Percentiles rank a stretch among this genome's conserved stretches.
Conservation (phyloP, 2,113 vertebrate genomes). For the Sinocyclocheilus rhinocerous region DNA sequence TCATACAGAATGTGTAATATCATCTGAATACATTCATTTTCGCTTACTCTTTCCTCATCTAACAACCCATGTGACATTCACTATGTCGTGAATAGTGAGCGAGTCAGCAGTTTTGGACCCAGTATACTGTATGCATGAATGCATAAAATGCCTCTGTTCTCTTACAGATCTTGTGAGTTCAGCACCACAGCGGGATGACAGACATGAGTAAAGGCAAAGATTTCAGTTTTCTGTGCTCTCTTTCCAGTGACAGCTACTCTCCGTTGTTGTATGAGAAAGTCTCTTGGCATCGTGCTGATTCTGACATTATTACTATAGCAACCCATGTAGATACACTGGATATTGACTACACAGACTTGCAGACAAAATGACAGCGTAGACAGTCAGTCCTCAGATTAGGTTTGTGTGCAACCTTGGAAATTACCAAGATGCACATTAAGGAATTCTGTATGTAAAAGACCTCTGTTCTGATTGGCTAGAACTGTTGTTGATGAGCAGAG, state of each 20-base stretch:
- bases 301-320: conserved; percentile 20
- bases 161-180: conserved; percentile 22
- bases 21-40: neutral
- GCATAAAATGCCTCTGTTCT: conserved; percentile 28
- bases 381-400: neutral
- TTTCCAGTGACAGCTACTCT: conserved; percentile 24
- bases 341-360: neutral
- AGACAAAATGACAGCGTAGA: neutral
- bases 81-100: neutral
- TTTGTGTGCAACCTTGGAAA: too few relatives aligned
- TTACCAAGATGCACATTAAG: neutral
- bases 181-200: conserved; percentile 20
- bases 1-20: neutral
- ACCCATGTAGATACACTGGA: neutral
- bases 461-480: neutral
- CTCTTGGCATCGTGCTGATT: conserved; percentile 19
- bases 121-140: conserved; percentile 14
- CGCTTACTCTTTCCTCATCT: conserved; percentile 1
- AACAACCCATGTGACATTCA: neutral
- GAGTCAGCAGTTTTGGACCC: conserved; percentile 10
- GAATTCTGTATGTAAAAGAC: neutral
- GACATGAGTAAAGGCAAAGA: conserved; percentile 12
- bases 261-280: conserved; percentile 5
- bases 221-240: conserved; percentile 5
- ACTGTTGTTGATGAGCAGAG: neutral